Evolutionary conservation across 2,113 vertebrate genomes (phyloP).

Genomic region (Muscicapa adusta): DNA sequence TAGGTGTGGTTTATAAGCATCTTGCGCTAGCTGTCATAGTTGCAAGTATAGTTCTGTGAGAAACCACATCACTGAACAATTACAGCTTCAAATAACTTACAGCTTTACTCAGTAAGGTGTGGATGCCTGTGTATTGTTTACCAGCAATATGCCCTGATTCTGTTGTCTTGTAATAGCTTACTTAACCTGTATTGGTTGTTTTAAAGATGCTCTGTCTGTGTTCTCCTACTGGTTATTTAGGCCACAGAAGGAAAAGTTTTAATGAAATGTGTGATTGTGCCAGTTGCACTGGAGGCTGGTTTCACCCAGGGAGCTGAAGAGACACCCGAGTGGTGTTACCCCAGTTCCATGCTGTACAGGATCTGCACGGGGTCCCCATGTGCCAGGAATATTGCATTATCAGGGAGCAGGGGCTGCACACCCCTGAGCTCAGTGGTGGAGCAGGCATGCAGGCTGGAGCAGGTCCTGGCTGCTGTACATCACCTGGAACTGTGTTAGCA

Average conservation of each 20-base stretch:
- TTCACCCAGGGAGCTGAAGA: background rate
- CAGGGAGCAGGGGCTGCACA: background rate
- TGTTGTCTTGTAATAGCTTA: background rate
- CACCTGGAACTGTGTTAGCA: background rate
- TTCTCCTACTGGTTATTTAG: background rate
- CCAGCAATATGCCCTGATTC: fast-evolving
- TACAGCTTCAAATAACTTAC: background rate
- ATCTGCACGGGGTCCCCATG: background rate
- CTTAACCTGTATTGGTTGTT: background rate
- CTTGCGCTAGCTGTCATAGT: background rate
- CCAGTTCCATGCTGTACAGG: background rate
- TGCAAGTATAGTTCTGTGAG: background rate
- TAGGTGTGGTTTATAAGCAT: slow-evolving; percentile 21
- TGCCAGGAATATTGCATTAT: background rate
- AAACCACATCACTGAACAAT: background rate
- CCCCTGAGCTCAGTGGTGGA: background rate
- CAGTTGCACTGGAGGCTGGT: background rate
- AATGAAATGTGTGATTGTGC: background rate
- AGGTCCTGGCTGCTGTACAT: background rate
- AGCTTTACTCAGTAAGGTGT: slow-evolving; percentile 3
- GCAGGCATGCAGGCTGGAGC: background rate
- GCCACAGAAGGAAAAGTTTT: background rate
- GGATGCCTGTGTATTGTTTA: background rate
- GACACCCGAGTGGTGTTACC: fast-evolving
- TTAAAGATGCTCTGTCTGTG: background rate